These are phyloP conservation scores for Cacatua alba DNA, from an alignment of 2,113 vertebrate species.

Conservation along the genomic window DNA sequence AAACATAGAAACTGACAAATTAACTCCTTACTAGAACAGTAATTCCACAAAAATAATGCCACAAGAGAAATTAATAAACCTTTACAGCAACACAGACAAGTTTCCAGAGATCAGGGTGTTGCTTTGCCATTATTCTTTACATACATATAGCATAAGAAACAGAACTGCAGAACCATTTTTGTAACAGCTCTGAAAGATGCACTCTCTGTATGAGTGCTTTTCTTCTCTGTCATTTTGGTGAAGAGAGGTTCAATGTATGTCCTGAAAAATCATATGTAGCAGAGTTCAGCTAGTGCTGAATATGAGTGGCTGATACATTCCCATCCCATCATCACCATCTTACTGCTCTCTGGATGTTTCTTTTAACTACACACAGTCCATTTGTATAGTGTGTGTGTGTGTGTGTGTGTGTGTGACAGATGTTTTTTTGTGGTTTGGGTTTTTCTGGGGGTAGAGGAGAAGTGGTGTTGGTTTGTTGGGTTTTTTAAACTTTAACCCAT, in stretches of 20 bases:
- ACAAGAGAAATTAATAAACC: not conserved
- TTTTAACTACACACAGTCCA: not conserved
- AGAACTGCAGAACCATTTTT: not conserved
- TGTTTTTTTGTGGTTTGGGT: not conserved
- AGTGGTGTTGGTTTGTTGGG: not conserved
- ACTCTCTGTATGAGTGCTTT: not conserved
- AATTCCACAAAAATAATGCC: slow-evolving; percentile 24
- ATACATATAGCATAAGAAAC: slow-evolving; percentile 7
- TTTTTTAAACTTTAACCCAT: not conserved
- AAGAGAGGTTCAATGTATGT: not conserved
- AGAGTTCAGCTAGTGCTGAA: not conserved
- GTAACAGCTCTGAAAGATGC: slow-evolving; percentile 4
- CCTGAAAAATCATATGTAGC: not conserved
- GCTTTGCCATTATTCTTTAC: slow-evolving; percentile 25
- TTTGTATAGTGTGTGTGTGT: not conserved
- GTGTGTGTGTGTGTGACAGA: too few relatives aligned
- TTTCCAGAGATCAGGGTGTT: not conserved
- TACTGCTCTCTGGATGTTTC: not conserved
- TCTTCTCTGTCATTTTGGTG: slow-evolving; percentile 12
- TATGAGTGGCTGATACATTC: not conserved
- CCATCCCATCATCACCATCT: not conserved
- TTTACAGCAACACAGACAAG: not conserved
- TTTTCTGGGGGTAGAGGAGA: not conserved
- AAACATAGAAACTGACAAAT: slow-evolving; percentile 32
- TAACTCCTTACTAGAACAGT: not conserved